phyloP scores from a whole-genome alignment of 2,888 invertebrate species.

The Hypomecis atomaria region DNA sequence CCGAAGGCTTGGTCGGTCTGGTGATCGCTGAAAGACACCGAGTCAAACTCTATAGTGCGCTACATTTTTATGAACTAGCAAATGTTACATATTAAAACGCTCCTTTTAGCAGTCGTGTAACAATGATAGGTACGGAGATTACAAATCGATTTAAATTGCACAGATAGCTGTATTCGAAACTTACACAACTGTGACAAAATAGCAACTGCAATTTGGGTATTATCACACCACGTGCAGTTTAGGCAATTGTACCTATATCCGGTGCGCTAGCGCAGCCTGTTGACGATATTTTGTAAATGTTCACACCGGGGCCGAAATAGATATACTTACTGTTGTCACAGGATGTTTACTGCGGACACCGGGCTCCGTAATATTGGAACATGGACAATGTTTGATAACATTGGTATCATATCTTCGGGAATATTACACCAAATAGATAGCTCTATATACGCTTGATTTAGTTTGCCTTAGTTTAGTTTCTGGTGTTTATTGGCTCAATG shows the following conservation, averaged over 20 bases:
- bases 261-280: not conserved
- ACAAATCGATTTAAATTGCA: no score
- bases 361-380: slow-evolving; percentile 14
- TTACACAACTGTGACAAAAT: not conserved
- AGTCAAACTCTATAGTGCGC: no score
- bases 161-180: no score
- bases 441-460: not conserved
- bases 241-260: slow-evolving; percentile 3
- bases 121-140: no score
- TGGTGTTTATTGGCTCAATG: no score
- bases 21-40: no score
- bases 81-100: no score
- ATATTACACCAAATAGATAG: not conserved
- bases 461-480: no score
- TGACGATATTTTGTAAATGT: slow-evolving; percentile 16
- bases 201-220: slow-evolving; percentile 8
- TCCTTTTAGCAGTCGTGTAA: no score
- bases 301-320: no score
- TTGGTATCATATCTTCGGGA: not conserved
- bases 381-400: slow-evolving; percentile 13
- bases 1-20: no score
- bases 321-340: slow-evolving; percentile 1
- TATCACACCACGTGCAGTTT: slow-evolving; percentile 13
- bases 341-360: slow-evolving; percentile 19
- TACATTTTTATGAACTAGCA: no score